Evolutionary conservation across 2,797 vertebrate species (phyloP), one percentile per base, ranked within the genome.

Genomic region (Clangula hyemalis): DNA sequence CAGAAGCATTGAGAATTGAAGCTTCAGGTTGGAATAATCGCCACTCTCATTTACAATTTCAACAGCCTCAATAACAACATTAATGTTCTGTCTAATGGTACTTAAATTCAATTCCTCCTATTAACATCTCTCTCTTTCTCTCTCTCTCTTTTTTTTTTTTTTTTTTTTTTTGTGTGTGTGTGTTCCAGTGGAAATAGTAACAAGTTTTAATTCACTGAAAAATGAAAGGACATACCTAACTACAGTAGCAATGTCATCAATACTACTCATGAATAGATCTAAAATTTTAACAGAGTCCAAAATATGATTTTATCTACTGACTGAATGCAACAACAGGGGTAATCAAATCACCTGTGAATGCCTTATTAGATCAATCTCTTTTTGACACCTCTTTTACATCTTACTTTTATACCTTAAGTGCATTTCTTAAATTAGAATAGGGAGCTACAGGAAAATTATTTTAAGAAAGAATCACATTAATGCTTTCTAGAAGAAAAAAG

Each of bases 221-320:
- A 96, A 96, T 78, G 87, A 90, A 89, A 96, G 83, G 71, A 76
- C 53, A 49, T 88, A 64, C 66, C 49, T 82, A 90, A 89, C 57
- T 64, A 64, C 45, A 89, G 75, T 28, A 93, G 15, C 69, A 36
- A 21, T 70, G n/a, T 58, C 78, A 95, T 94, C 95, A 93, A 75
- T 92, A 90, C 47, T 89, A 69, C 36, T 87, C 72, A 85, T 39
- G 91, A 91, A 86, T 19, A 80, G 43, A 77, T 89, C 88, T 96
- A 96, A 97, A 97, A 94, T 94, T 96, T 96, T 94, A 96, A 84
- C 61, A 95, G 74, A 80, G 22, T 75, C 83, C 94, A 93, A 96
- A 95, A 90, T 85, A 90, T 85, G 15, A 92, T 96, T 95, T 96
- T 96, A 81, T 93, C 92, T 77, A 41, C 92, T 78, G 75, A 92